Percentiles rank a stretch among this genome's conserved stretches.
Conservation (phyloP, 23 tunicate species). For the Aplidium turbinatum region DNA sequence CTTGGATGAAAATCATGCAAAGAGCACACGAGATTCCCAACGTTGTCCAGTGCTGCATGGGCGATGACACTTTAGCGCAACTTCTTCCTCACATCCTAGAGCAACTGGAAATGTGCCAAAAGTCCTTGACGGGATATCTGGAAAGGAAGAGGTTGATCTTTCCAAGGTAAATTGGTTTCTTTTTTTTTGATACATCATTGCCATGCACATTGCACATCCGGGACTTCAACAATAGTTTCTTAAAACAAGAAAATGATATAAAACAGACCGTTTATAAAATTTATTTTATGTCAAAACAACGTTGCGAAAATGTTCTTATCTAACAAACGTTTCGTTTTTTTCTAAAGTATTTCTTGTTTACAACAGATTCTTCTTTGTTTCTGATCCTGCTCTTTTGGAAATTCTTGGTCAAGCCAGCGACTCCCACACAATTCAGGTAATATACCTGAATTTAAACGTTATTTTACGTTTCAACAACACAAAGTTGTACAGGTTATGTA, state of each 20-base stretch:
- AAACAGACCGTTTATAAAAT: neutral
- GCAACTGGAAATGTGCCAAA: constrained; percentile 83
- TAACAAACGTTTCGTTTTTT: neutral
- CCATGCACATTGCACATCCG: too few relatives aligned
- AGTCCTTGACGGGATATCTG: constrained; percentile 76
- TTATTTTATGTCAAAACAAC: neutral
- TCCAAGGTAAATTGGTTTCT: constrained; percentile 54
- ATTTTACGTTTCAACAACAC: too few relatives aligned
- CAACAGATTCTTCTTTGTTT: constrained; percentile 91
- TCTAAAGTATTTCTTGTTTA: neutral
- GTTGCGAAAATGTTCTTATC: too few relatives aligned
- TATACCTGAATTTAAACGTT: neutral
- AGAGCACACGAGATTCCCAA: constrained; percentile 87
- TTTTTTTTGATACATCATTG: neutral
- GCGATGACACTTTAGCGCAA: constrained; percentile 84
- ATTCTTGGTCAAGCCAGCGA: constrained; percentile 88
- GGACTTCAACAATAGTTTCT: too few relatives aligned
- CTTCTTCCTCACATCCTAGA: constrained; percentile 81
- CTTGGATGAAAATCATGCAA: constrained; percentile 93
- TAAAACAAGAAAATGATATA: too few relatives aligned
- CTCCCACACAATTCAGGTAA: constrained; percentile 86
- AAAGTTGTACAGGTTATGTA: neutral
- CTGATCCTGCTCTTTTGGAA: constrained; percentile 86
- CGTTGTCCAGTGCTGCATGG: constrained; percentile 89
- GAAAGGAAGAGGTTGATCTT: constrained; percentile 81